A percentile compares a stretch with the other conserved stretches of the same genome.
Conservation (phyloP, 2,888 invertebrate species). For the Amiota minor region DNA sequence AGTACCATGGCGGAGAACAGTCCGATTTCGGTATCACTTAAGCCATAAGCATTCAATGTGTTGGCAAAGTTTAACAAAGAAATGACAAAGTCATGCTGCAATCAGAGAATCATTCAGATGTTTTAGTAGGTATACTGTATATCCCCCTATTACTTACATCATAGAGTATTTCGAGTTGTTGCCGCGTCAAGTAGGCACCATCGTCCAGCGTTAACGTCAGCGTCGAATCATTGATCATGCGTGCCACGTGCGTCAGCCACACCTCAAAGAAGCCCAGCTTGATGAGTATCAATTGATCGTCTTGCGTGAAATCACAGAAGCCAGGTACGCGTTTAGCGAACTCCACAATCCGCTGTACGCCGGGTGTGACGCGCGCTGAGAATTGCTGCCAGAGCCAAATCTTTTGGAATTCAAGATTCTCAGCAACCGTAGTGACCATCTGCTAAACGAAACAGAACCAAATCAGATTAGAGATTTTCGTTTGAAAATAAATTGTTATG, state of each 20-base stretch:
- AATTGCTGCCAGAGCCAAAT: conserved; percentile 92
- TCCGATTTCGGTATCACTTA: conserved; percentile 93
- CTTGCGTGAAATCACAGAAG: conserved; percentile 91
- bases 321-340: conserved; percentile 96
- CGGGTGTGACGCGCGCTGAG: conserved; percentile 88
- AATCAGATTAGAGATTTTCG: neutral
- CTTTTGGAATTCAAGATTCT: conserved; percentile 82
- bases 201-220: conserved; percentile 93
- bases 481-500: conserved; percentile 36
- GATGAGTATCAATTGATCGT: conserved; percentile 96
- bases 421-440: conserved; percentile 78
- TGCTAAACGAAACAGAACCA: conserved; percentile 54
- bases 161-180: conserved; percentile 89
- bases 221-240: conserved; percentile 83
- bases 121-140: neutral
- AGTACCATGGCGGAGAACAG: conserved; percentile 90
- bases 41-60: conserved; percentile 81
- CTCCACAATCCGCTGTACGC: conserved; percentile 94
- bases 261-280: conserved; percentile 98
- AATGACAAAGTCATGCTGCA: conserved; percentile 86
- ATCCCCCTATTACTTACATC: conserved; percentile 79
- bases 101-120: neutral
- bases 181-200: conserved; percentile 86
- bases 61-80: conserved; percentile 88
- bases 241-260: conserved; percentile 91